Evolutionary conservation across 2,888 invertebrate species (phyloP).

Genomic region (Melolontha melolontha): DNA sequence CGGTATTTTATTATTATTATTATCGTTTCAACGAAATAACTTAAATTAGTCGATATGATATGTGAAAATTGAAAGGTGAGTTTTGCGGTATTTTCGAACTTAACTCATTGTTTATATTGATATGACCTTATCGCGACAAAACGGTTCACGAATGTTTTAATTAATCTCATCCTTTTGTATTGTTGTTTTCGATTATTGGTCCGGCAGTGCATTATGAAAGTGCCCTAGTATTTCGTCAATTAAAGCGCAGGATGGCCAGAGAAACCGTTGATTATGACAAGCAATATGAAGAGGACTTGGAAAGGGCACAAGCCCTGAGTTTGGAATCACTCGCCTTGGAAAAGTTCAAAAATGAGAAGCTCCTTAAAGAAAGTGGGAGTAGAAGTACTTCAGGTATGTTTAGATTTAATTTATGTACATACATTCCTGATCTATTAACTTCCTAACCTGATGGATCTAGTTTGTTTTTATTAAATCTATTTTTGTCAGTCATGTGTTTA

Average conservation of each 20-base stretch:
- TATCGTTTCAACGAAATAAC: slow-evolving; percentile 13
- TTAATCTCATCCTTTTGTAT: slow-evolving; percentile 29
- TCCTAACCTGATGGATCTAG: slow-evolving; percentile 2
- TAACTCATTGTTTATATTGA: slow-evolving; percentile 32
- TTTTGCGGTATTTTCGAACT: slow-evolving; percentile 26
- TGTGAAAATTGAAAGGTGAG: slow-evolving; percentile 32
- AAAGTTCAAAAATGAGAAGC: slow-evolving; percentile 80
- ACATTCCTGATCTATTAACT: neutral
- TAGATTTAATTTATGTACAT: slow-evolving; percentile 6
- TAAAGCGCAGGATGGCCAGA: slow-evolving; percentile 59
- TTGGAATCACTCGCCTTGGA: slow-evolving; percentile 88
- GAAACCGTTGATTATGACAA: slow-evolving; percentile 77
- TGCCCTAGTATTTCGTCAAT: slow-evolving; percentile 24
- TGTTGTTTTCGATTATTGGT: slow-evolving; percentile 22
- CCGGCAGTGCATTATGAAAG: slow-evolving; percentile 30
- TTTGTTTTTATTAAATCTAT: slow-evolving; percentile 22
- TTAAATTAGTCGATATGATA: neutral
- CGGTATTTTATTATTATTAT: slow-evolving; percentile 7
- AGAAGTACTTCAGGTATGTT: slow-evolving; percentile 56
- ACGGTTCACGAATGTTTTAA: slow-evolving; percentile 15
- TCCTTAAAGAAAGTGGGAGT: slow-evolving; percentile 51
- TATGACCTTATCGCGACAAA: slow-evolving; percentile 32
- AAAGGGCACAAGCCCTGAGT: slow-evolving; percentile 88
- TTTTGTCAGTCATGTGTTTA: slow-evolving; percentile 3
- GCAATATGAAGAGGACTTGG: slow-evolving; percentile 87